Conservation (phyloP, 1,140 invertebrate species). For the Leptonema lineaticorne region DNA sequence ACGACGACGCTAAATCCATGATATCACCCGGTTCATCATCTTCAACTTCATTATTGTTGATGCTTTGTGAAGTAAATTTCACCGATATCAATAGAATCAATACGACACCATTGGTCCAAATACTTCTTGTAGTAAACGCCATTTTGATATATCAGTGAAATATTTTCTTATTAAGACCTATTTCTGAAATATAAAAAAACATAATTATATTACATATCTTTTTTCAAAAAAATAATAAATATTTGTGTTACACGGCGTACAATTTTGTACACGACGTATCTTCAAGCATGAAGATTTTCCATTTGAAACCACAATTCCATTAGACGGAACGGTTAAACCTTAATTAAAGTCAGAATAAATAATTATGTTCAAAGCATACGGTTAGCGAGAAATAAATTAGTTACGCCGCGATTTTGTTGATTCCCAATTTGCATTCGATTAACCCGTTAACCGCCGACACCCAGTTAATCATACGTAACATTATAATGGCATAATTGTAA, state of each 20-base stretch:
- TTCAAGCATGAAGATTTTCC: not conserved
- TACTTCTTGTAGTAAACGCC: not conserved
- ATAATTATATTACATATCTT: not conserved
- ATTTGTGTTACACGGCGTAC: too few relatives aligned
- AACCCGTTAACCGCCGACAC: not conserved
- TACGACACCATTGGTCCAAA: not conserved
- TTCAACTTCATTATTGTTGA: conserved; percentile 38
- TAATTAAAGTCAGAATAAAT: not conserved
- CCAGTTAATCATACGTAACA: too few relatives aligned
- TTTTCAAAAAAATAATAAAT: not conserved
- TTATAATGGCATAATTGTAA: too few relatives aligned
- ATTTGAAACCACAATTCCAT: not conserved
- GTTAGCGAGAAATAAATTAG: not conserved
- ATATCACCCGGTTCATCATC: conserved; percentile 56
- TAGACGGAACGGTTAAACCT: not conserved
- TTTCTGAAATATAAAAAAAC: not conserved
- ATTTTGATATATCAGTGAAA: conserved; percentile 1
- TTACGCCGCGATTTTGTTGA: not conserved
- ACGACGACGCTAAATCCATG: conserved; percentile 58
- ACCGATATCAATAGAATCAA: conserved; percentile 6
- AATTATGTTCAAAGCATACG: not conserved
- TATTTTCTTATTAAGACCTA: not conserved
- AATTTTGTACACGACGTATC: too few relatives aligned
- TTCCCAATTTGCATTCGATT: not conserved
- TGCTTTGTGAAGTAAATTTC: conserved; percentile 28